Conservation (phyloP, 2,797 vertebrate genomes). For the Aplochiton taeniatus region DNA sequence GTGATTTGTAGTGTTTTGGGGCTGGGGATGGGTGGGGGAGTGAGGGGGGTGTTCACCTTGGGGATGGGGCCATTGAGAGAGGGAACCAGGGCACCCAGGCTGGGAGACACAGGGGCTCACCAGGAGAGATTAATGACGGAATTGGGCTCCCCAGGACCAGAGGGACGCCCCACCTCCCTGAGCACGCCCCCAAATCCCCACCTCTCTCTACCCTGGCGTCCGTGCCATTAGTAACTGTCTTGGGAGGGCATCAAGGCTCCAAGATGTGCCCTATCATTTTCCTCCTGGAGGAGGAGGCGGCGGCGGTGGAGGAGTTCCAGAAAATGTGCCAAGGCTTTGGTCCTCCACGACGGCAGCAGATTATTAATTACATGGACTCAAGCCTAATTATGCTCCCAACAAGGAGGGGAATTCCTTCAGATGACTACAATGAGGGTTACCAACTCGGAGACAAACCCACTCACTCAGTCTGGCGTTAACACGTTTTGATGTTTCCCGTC, state of each 20-base stretch:
- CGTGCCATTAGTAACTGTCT: constrained; percentile 75
- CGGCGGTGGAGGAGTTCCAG: constrained; percentile 38
- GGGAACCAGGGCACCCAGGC: constrained; percentile 35
- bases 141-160: constrained; percentile 63
- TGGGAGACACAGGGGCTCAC: constrained; percentile 46
- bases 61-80: constrained; percentile 34
- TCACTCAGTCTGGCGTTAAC: constrained; percentile 31
- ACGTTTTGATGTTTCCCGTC: constrained; percentile 48
- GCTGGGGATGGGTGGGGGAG: constrained; percentile 38
- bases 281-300: constrained; percentile 13
- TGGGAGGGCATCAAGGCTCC: constrained; percentile 56
- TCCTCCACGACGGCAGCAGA: constrained; percentile 31
- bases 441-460: constrained; percentile 12
- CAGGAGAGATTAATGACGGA: constrained; percentile 76
- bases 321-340: constrained; percentile 28
- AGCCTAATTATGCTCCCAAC: constrained; percentile 38
- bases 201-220: constrained; percentile 50
- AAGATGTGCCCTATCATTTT: constrained; percentile 50
- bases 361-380: constrained; percentile 3
- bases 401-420: constrained; percentile 43
- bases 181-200: constrained; percentile 43
- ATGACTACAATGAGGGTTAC: constrained; percentile 30
- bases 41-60: constrained; percentile 43
- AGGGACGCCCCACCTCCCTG: constrained; percentile 49
- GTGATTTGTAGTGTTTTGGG: background rate